Percentiles rank a stretch among this genome's conserved stretches.
Evolutionary conservation across 1,140 invertebrate genomes (phyloP).

Genomic region (Oncopeltus fasciatus): DNA sequence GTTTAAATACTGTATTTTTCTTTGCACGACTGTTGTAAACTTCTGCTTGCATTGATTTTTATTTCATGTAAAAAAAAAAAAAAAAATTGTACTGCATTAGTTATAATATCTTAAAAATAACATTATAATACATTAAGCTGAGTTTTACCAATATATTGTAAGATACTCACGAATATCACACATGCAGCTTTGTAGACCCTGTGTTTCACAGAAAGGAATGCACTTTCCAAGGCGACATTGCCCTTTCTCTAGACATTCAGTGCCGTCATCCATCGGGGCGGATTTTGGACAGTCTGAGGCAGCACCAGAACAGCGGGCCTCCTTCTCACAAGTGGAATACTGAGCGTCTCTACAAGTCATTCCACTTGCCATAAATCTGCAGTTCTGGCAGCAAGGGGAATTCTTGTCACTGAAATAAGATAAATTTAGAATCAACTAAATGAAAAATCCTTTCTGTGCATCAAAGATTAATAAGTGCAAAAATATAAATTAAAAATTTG

Average conservation of each 20-base stretch:
- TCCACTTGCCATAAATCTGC: constrained; percentile 63
- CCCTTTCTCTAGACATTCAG: constrained; percentile 74
- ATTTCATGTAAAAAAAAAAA: too few species aligned
- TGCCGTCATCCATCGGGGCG: constrained; percentile 73
- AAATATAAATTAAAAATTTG: too few species aligned
- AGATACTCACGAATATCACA: constrained; percentile 67
- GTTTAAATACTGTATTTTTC: too few species aligned
- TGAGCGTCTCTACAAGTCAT: constrained; percentile 76
- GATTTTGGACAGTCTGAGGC: constrained; percentile 61
- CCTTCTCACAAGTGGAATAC: constrained; percentile 77
- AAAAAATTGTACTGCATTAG: too few species aligned
- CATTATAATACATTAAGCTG: too few species aligned
- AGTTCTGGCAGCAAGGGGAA: constrained; percentile 82
- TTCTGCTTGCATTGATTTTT: too few species aligned
- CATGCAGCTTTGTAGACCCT: constrained; percentile 83
- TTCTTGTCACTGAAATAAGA: constrained; percentile 65
- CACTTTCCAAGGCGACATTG: constrained; percentile 74
- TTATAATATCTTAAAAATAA: too few species aligned
- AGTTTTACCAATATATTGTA: too few species aligned
- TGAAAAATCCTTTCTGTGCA: too few species aligned
- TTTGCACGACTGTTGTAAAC: too few species aligned
- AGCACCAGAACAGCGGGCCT: constrained; percentile 60
- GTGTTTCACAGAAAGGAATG: constrained; percentile 83
- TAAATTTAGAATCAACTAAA: neutral
- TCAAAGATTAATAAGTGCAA: too few species aligned